These are phyloP conservation scores for Condylostylus longicornis DNA, from an alignment of 1,140 invertebrate genomes.

Conservation along the genomic window DNA sequence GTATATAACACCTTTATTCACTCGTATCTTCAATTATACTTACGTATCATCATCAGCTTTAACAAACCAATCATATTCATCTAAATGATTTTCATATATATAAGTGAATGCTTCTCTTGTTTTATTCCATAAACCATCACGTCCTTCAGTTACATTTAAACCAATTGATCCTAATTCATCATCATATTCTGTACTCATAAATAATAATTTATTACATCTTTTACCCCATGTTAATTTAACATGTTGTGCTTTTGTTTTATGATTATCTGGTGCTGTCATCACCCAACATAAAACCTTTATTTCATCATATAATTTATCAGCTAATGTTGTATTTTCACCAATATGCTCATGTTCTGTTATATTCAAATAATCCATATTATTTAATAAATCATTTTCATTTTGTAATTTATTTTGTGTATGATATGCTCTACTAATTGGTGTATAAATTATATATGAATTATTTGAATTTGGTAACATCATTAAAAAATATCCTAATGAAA, in stretches of 20 bases:
- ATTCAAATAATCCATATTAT: too few species aligned
- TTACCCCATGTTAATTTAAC: conserved; percentile 90
- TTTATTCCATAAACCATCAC: conserved; percentile 86
- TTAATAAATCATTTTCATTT: too few species aligned
- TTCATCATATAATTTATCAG: conserved; percentile 31
- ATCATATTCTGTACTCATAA: conserved; percentile 65
- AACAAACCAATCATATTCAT: conserved; percentile 81
- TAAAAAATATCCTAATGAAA: too few species aligned
- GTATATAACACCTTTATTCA: too few species aligned
- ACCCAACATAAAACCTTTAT: conserved; percentile 85
- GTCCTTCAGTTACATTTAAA: conserved; percentile 57
- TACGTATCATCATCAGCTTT: conserved; percentile 91
- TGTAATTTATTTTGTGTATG: too few species aligned
- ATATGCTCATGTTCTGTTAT: too few species aligned
- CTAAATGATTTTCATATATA: conserved; percentile 59
- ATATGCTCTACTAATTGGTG: too few species aligned
- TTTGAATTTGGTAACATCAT: too few species aligned
- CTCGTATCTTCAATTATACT: conserved; percentile 32
- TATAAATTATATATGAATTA: too few species aligned
- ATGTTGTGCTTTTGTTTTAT: conserved; percentile 72
- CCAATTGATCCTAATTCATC: conserved; percentile 41
- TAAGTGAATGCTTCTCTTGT: conserved; percentile 84
- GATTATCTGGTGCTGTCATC: conserved; percentile 80
- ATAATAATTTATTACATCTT: conserved; percentile 74
- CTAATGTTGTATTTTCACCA: conserved; percentile 9